A percentile compares a stretch with the other conserved stretches of the same genome.
These are phyloP conservation scores for Solea senegalensis DNA, from an alignment of 2,113 vertebrate genomes.

Conservation along the genomic window DNA sequence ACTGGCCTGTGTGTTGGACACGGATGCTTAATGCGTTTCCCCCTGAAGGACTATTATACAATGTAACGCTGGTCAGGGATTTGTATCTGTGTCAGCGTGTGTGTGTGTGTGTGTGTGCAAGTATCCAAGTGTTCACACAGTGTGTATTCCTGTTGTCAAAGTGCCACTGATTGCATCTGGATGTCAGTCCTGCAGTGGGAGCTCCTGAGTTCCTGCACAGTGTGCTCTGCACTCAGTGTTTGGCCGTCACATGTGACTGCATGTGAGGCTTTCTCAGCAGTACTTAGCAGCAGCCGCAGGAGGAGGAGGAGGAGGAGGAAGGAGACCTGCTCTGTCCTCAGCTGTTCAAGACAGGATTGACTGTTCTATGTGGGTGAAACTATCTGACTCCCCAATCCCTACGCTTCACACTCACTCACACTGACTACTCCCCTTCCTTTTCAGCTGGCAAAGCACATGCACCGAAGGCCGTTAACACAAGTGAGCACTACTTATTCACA, in stretches of 20 bases:
- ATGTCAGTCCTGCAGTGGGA: conserved; percentile 46
- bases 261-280: conserved; percentile 71
- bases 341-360: conserved; percentile 66
- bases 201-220: conserved; percentile 47
- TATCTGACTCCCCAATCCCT: conserved; percentile 30
- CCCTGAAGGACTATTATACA: conserved; percentile 5
- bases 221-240: conserved; percentile 46
- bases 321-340: conserved; percentile 69
- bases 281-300: conserved; percentile 56
- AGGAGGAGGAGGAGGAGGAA: conserved; percentile 56
- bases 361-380: conserved; percentile 62
- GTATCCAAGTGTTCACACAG: neutral
- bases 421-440: conserved; percentile 35
- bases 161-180: conserved; percentile 25
- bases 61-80: conserved; percentile 1
- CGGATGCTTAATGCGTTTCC: conserved; percentile 14
- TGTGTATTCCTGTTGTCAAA: conserved; percentile 23
- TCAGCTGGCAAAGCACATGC: conserved; percentile 64
- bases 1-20: conserved; percentile 25
- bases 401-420: conserved; percentile 22
- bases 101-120: neutral
- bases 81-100: neutral
- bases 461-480: conserved; percentile 22
- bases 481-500: neutral
- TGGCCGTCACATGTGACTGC: conserved; percentile 74